phyloP scores from a whole-genome alignment of 2,888 invertebrate species.

The Ophion costatus region DNA sequence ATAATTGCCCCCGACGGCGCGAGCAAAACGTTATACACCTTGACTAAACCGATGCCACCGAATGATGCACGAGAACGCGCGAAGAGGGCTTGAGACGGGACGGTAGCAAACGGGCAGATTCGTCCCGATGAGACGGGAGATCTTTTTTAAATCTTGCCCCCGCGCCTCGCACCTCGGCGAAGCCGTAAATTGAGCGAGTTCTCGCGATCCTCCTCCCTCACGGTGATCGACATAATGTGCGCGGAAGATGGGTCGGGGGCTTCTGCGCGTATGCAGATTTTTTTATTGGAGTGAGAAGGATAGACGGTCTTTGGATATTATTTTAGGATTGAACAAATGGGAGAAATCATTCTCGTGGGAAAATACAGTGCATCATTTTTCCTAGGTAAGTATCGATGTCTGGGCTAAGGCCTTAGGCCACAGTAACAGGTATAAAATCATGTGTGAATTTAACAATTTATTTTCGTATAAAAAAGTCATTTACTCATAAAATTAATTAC shows the following conservation, averaged over 20 bases:
- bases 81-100: conserved; percentile 9
- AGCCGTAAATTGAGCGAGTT: conserved; percentile 56
- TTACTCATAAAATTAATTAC: too few species aligned
- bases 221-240: conserved; percentile 39
- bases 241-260: conserved; percentile 15
- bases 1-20: conserved; percentile 69
- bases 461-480: too few species aligned
- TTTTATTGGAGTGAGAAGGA: background rate
- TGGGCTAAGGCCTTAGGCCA: too few species aligned
- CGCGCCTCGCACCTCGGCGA: conserved; percentile 26
- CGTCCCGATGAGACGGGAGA: conserved; percentile 56
- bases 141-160: conserved; percentile 42
- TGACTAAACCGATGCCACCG: conserved; percentile 65
- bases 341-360: background rate
- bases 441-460: too few species aligned
- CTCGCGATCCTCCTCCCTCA: conserved; percentile 27
- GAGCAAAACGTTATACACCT: conserved; percentile 57
- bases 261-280: conserved; percentile 19
- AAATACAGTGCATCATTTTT: background rate
- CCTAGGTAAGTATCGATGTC: background rate
- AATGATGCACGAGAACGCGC: conserved; percentile 36
- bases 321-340: conserved; percentile 23
- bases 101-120: conserved; percentile 55
- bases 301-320: conserved; percentile 6
- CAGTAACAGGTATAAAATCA: too few species aligned